These are phyloP conservation scores for Planiliza haematocheilus DNA, from an alignment of 2,113 vertebrate genomes.

Conservation along the genomic window DNA sequence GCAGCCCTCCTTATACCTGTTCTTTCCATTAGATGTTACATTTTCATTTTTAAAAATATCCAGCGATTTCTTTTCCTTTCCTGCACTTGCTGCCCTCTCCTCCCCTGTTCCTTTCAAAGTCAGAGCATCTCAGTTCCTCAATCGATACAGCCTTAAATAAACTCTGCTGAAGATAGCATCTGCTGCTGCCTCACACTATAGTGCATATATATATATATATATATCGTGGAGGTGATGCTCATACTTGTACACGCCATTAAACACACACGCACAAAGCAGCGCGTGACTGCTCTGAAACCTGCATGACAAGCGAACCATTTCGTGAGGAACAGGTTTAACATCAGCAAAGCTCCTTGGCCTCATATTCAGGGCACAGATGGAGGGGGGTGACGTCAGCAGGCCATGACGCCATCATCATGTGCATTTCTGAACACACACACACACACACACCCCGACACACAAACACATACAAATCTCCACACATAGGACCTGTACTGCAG, in stretches of 20 bases:
- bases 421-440: conserved; percentile 11
- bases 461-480: not conserved
- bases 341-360: conserved; percentile 47
- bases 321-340: conserved; percentile 19
- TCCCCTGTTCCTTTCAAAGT: conserved; percentile 42
- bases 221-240: not conserved
- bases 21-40: not conserved
- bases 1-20: not conserved
- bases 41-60: too few species aligned
- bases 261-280: not conserved
- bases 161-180: conserved; percentile 29
- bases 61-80: not conserved
- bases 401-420: conserved; percentile 24
- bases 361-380: conserved; percentile 64
- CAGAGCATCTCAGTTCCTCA: conserved; percentile 29
- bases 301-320: conserved; percentile 32
- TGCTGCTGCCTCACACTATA: conserved; percentile 42
- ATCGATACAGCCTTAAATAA: conserved; percentile 59
- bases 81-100: not conserved
- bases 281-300: conserved; percentile 19
- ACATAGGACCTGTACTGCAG: not conserved
- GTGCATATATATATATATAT: too few species aligned
- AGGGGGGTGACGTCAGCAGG: conserved; percentile 49
- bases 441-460: not conserved
- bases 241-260: conserved; percentile 1